Evolutionary conservation across 2,888 invertebrate species (phyloP).

Genomic region (Trichopria drosophilae): DNA sequence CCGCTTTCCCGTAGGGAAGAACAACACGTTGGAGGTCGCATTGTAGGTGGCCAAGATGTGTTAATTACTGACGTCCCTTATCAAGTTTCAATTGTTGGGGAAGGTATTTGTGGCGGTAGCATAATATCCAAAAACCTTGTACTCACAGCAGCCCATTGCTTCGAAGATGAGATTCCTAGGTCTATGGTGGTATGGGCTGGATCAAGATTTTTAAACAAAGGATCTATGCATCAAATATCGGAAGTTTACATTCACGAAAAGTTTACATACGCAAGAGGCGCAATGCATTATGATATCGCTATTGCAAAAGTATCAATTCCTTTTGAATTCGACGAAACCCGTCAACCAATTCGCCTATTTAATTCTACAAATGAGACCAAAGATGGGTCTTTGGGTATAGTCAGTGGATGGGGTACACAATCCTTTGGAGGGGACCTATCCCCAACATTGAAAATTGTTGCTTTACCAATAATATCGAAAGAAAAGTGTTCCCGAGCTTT

Average conservation of each 20-base stretch:
- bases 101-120: constrained; percentile 63
- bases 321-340: constrained; percentile 58
- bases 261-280: constrained; percentile 55
- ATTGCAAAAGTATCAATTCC: constrained; percentile 60
- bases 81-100: constrained; percentile 60
- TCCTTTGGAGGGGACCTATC: constrained; percentile 37
- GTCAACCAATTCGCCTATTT: constrained; percentile 59
- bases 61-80: constrained; percentile 60
- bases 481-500: constrained; percentile 61
- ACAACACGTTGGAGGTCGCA: too few relatives aligned
- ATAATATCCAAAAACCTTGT: constrained; percentile 61
- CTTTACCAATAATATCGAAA: constrained; percentile 63
- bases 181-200: constrained; percentile 53
- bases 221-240: constrained; percentile 58
- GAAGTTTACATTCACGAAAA: constrained; percentile 60
- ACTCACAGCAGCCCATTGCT: constrained; percentile 66
- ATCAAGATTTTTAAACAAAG: constrained; percentile 59
- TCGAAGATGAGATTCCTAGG: constrained; percentile 43
- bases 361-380: constrained; percentile 42
- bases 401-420: constrained; percentile 44
- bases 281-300: constrained; percentile 60
- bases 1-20: too few relatives aligned
- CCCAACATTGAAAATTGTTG: constrained; percentile 59
- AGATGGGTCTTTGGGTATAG: constrained; percentile 32
- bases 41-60: constrained; percentile 61